Conservation (phyloP, 2,888 invertebrate species). For the Ichneumoninae sp. region DNA sequence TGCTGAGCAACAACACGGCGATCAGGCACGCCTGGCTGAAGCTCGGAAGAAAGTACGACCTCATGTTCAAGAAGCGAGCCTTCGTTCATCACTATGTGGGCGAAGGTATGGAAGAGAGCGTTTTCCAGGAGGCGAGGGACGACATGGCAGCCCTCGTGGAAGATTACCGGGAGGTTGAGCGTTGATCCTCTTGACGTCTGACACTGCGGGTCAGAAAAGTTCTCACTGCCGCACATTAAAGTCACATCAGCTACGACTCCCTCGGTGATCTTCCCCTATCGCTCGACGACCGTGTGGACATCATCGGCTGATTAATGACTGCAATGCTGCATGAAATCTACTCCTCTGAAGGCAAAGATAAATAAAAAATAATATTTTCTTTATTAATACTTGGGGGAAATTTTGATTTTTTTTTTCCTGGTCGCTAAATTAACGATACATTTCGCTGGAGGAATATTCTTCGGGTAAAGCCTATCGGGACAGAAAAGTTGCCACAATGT, state of each 20-base stretch:
- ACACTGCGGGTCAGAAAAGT: conserved; percentile 2
- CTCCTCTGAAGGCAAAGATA: background rate
- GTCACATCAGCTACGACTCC: background rate
- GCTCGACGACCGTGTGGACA: background rate
- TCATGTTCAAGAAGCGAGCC: conserved; percentile 93
- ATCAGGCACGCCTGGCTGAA: conserved; percentile 93
- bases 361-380: too few species aligned
- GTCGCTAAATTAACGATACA: too few species aligned
- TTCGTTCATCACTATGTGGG: conserved; percentile 95
- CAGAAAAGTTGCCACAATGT: too few species aligned
- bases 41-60: conserved; percentile 91
- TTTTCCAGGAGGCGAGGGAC: conserved; percentile 87
- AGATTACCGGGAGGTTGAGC: conserved; percentile 90
- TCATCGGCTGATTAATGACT: background rate
- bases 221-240: background rate
- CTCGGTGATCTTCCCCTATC: background rate
- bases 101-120: conserved; percentile 90
- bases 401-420: too few species aligned
- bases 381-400: too few species aligned
- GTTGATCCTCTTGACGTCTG: conserved; percentile 58
- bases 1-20: conserved; percentile 93
- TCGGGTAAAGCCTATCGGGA: too few species aligned
- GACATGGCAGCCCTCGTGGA: conserved; percentile 88
- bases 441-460: too few species aligned
- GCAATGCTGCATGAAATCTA: background rate